These are phyloP conservation scores for Steinernema feltiae DNA, from an alignment of 1,140 invertebrate species.

Conservation along the genomic window DNA sequence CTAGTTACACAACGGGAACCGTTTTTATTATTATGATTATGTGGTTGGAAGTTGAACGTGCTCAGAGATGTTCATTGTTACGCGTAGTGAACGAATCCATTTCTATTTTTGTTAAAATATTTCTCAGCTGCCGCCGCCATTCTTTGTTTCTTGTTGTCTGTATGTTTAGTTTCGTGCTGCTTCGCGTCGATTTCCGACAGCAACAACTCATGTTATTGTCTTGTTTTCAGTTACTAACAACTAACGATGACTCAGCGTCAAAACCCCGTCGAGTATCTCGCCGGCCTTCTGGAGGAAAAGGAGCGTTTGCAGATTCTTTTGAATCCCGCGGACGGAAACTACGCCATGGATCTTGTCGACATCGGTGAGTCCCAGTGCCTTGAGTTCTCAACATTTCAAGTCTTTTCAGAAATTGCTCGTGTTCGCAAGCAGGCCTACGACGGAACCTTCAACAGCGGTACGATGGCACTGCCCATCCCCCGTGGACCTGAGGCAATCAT, in stretches of 20 bases:
- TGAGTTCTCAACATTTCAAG: neutral
- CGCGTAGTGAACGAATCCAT: too few relatives aligned
- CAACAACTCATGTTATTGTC: too few relatives aligned
- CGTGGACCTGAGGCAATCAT: neutral
- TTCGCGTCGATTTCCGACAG: too few relatives aligned
- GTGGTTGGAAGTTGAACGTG: too few relatives aligned
- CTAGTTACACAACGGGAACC: too few relatives aligned
- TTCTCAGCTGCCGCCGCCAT: neutral
- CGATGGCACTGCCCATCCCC: neutral
- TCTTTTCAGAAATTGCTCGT: neutral
- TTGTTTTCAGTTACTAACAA: neutral
- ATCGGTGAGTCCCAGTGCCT: neutral
- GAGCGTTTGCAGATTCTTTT: neutral
- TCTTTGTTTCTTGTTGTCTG: neutral
- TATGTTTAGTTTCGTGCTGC: neutral
- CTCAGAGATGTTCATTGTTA: too few relatives aligned
- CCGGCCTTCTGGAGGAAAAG: neutral
- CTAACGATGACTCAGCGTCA: neutral
- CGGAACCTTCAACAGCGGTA: neutral
- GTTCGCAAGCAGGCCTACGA: neutral
- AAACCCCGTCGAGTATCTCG: neutral
- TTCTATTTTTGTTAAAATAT: too few relatives aligned
- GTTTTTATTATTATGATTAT: too few relatives aligned
- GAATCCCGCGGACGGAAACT: neutral
- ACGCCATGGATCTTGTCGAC: neutral